Base-by-base conservation (phyloP, 2,797 vertebrate species). In the Florisuga fusca region DNA sequence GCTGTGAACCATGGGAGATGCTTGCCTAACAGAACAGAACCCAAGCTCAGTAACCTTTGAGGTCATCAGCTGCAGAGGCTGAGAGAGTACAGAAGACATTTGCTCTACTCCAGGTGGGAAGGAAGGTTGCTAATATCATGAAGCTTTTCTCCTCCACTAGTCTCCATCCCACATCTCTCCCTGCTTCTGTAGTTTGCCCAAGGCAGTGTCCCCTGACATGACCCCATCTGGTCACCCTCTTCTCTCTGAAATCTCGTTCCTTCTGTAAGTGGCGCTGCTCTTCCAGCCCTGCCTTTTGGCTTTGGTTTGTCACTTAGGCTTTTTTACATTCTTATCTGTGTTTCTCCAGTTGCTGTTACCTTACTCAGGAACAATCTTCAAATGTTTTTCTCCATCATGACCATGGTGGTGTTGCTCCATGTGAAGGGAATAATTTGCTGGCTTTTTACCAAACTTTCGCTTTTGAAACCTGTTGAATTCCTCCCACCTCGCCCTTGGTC, bases 41-140 rank as follows among this genome's bases (percentile, higher is more conserved):
- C 26, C 3, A 0, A 0, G 12, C 16, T 87, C 34, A 25, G 51
- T 10, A 11, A 1, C 48, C 26, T 80, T 50, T 0, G 1, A 59
- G 73, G 61, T 11, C 1, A 4, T 55, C 67, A 54, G 55, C 75
- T 79, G 38, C 31, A 51, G 71, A 61, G n/a, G 16, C 54, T 73
- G 45, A 50, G 64, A 38, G 73, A 64, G 23, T 51, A 34, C 31
- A 34, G 64, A 33, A 58, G 87, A 22, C 17, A 4, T 48, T 76
- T 73, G 55, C 38, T 33, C 8, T 0, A 0, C 26, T 68, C 22
- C 43, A 48, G 36, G 14, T 82, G 87, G 79, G 72, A 64, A 61
- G 55, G 34, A 38, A 84, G 19, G 16, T 61, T 69, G 43, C 43
- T 87, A 27, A 33, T 84, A 3, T 12, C 23, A 51, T 12, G 41